Percentiles rank a stretch among this genome's conserved stretches.
These are phyloP conservation scores for Leptogaster cylindrica DNA, from an alignment of 2,888 invertebrate species.

Conservation along the genomic window DNA sequence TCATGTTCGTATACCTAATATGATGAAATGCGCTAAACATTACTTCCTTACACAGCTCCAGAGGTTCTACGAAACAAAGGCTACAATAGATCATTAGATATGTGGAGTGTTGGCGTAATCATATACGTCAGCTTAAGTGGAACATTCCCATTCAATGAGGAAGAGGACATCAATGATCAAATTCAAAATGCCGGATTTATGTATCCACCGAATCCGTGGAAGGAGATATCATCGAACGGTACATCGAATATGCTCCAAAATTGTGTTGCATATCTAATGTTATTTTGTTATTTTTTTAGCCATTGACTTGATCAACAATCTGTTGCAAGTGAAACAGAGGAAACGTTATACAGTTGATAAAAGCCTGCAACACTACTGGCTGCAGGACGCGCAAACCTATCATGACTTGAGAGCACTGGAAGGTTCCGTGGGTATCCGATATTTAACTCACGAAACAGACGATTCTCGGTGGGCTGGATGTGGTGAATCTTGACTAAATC, in stretches of 20 bases:
- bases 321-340: constrained; percentile 95
- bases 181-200: constrained; percentile 99
- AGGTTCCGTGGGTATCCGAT: constrained; percentile 76
- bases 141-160: constrained; percentile 99
- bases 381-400: constrained; percentile 97
- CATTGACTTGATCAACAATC: constrained; percentile 96
- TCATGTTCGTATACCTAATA: too few relatives aligned
- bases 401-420: constrained; percentile 90
- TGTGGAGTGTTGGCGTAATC: constrained; percentile 99
- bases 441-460: constrained; percentile 90
- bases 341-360: constrained; percentile 97
- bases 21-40: too few relatives aligned
- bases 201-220: constrained; percentile 99
- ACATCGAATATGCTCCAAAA: constrained; percentile 48
- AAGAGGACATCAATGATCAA: constrained; percentile 99
- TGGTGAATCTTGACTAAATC: constrained; percentile 62
- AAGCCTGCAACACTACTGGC: constrained; percentile 92
- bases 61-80: constrained; percentile 98
- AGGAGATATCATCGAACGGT: constrained; percentile 92
- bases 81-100: constrained; percentile 97
- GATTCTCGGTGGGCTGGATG: constrained; percentile 81
- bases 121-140: constrained; percentile 98
- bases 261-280: neutral
- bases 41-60: too few relatives aligned
- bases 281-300: constrained; percentile 70